These are phyloP conservation scores for Drosophila maculinotata DNA, from an alignment of 2,888 invertebrate species.

Conservation along the genomic window DNA sequence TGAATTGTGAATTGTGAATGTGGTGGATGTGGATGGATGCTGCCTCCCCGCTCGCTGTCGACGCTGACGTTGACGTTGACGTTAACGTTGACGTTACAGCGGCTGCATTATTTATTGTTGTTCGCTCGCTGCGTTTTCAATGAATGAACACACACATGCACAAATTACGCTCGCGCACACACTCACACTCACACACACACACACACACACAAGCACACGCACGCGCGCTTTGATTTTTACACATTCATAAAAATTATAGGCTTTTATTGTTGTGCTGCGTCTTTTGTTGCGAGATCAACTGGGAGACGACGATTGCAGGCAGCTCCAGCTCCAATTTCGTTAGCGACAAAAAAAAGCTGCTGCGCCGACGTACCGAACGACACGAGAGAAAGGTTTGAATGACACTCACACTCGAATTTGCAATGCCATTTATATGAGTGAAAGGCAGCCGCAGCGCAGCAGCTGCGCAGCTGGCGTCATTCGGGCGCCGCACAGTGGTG, in stretches of 20 bases:
- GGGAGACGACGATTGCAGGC: conserved; percentile 30
- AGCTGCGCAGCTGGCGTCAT: conserved; percentile 43
- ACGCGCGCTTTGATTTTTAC: conserved; percentile 54
- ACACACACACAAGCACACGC: conserved; percentile 31
- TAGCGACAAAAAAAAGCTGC: conserved; percentile 44
- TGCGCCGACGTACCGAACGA: conserved; percentile 49
- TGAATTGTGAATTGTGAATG: conserved; percentile 37
- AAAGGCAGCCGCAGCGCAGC: conserved; percentile 83
- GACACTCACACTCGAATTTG: conserved; percentile 84
- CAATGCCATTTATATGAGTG: conserved; percentile 86
- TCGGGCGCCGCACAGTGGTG: conserved; percentile 62
- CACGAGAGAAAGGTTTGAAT: conserved; percentile 85
- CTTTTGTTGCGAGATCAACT: conserved; percentile 48
- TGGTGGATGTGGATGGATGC: conserved; percentile 28
- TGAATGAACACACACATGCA: conserved; percentile 64
- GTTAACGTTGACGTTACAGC: conserved; percentile 52
- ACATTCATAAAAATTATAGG: conserved; percentile 70
- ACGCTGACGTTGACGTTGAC: conserved; percentile 34
- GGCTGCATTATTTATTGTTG: conserved; percentile 67
- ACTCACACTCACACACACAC: conserved; percentile 26
- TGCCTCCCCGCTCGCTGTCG: conserved; percentile 42
- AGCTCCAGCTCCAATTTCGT: conserved; percentile 60
- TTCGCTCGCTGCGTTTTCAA: conserved; percentile 63
- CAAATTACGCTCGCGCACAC: conserved; percentile 13
- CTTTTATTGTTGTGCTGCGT: conserved; percentile 52